Conservation (phyloP, 2,797 vertebrate species). For the Acipenser oxyrinchus region DNA sequence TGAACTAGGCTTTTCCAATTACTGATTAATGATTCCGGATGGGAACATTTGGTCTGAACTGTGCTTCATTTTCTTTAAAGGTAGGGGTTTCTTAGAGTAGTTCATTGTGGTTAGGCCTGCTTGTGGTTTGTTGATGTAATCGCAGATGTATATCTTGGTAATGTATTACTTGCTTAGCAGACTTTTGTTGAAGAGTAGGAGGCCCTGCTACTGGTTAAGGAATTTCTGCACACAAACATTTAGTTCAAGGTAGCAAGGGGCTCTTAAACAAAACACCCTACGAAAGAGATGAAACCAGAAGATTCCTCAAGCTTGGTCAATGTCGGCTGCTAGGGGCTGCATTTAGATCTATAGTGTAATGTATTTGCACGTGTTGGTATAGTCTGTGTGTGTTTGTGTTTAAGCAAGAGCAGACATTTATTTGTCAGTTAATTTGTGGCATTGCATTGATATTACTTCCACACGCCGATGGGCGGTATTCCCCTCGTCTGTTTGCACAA, state of each 20-base stretch:
- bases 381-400: no score
- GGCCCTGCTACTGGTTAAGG: neutral
- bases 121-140: neutral
- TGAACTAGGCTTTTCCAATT: neutral
- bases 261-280: no score
- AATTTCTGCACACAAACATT: neutral
- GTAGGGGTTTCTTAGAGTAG: no score
- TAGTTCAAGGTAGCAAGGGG: no score
- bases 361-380: no score
- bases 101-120: neutral
- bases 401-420: no score
- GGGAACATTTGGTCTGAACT: neutral
- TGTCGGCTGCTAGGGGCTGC: no score
- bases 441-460: neutral
- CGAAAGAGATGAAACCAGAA: no score
- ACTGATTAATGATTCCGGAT: neutral
- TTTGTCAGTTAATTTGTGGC: no score
- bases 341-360: no score
- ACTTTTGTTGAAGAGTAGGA: neutral
- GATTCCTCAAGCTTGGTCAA: no score
- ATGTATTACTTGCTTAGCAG: neutral
- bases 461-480: neutral
- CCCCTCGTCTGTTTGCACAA: neutral
- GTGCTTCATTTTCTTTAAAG: neutral
- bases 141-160: neutral